Percentiles rank a stretch among this genome's conserved stretches.
Evolutionary conservation across 2,888 invertebrate species (phyloP).

Genomic region (Tortrix viridana): DNA sequence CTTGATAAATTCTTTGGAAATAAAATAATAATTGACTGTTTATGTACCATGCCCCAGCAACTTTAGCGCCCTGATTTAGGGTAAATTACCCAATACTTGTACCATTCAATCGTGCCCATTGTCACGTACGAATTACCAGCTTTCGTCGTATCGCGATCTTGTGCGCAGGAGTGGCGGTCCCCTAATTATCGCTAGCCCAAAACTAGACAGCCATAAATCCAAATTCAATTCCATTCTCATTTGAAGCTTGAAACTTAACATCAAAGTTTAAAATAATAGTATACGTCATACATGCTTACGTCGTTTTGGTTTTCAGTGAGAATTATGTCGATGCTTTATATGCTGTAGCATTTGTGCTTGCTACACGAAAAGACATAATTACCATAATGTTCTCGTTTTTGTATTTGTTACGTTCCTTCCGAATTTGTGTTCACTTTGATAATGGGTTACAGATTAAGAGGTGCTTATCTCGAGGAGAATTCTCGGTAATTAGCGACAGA

Average conservation of each 20-base stretch:
- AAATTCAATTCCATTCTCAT: background rate
- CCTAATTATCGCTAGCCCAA: constrained; percentile 12
- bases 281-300: background rate
- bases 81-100: constrained; percentile 46
- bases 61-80: constrained; percentile 29
- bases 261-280: background rate
- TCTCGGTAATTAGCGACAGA: too few relatives aligned
- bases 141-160: constrained; percentile 25
- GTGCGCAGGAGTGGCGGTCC: constrained; percentile 29
- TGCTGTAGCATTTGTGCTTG: constrained; percentile 29
- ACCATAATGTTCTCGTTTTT: constrained; percentile 17
- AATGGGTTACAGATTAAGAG: background rate
- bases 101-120: constrained; percentile 44
- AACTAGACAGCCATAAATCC: background rate
- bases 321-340: constrained; percentile 37
- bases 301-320: constrained; percentile 4
- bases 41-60: background rate
- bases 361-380: constrained; percentile 30
- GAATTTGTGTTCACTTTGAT: background rate
- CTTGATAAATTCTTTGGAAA: too few relatives aligned
- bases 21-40: too few relatives aligned
- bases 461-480: too few relatives aligned
- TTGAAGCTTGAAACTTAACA: background rate
- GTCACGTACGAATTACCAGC: constrained; percentile 52
- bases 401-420: constrained; percentile 7